Evolutionary conservation across 2,113 vertebrate species (phyloP).

Genomic region (Tetraodon nigroviridis): DNA sequence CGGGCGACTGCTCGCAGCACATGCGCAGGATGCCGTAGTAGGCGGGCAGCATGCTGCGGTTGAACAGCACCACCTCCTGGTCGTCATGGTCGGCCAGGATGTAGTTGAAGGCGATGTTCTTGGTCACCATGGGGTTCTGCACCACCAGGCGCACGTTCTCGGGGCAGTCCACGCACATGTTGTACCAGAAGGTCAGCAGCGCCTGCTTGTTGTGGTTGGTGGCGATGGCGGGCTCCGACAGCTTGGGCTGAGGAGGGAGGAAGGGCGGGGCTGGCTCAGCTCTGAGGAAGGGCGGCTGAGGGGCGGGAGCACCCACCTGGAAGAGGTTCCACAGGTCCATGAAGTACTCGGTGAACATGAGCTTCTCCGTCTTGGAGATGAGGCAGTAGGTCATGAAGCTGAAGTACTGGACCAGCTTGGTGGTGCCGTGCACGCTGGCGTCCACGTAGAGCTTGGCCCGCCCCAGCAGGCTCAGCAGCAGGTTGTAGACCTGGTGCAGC

Average conservation of each 20-base stretch:
- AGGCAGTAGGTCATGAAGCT: conserved; percentile 99
- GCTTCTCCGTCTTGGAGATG: conserved; percentile 98
- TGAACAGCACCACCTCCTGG: conserved; percentile 99
- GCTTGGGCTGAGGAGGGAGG: conserved; percentile 79
- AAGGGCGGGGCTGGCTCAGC: not conserved
- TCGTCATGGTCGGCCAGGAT: conserved; percentile 98
- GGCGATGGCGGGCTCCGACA: conserved; percentile 97
- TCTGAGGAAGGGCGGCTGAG: too few relatives aligned
- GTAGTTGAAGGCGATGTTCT: conserved; percentile 99
- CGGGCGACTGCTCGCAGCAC: conserved; percentile 94
- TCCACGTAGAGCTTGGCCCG: conserved; percentile 97
- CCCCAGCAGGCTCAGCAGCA: conserved; percentile 91
- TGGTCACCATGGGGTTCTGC: conserved; percentile 97
- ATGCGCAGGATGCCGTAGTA: conserved; percentile 98
- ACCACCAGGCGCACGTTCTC: conserved; percentile 98
- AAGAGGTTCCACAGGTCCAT: conserved; percentile 99
- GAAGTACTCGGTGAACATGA: conserved; percentile 98
- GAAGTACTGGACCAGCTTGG: conserved; percentile 98
- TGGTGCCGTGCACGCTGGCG: conserved; percentile 95
- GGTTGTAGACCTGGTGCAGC: conserved; percentile 96
- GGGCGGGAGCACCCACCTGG: conserved; percentile 62
- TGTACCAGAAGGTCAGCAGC: conserved; percentile 98
- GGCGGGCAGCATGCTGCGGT: conserved; percentile 97
- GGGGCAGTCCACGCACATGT: conserved; percentile 93
- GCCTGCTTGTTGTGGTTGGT: conserved; percentile 99